Evolutionary conservation across 2,888 invertebrate genomes (phyloP), one percentile per base, ranked within the genome.

Genomic region (Agonum fuliginosum): DNA sequence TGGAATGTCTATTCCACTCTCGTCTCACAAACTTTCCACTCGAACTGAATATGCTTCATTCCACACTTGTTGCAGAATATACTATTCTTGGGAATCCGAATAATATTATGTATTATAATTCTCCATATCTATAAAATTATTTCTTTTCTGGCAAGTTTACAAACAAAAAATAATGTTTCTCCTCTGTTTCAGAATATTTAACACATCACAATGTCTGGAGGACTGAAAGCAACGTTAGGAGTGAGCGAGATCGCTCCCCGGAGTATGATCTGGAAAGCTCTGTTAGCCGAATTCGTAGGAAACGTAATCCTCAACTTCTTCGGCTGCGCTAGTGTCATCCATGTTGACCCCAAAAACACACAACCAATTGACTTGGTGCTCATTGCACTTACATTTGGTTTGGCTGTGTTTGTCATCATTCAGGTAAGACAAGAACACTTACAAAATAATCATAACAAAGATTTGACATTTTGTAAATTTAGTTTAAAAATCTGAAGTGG

Each of bases 231-330:
- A 79, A 91, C 90, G 78, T 86, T 95, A 76, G 95, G 95, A 14
- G 87, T 92, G 65, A 90, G 92, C 81, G 95, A 95, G 86, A 86
- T 95, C 78, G 91, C 91, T 76, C 92, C 91, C 81, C 84, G 87
- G 5, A 88, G 88, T n/a, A 89, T 89, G 17, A 88, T 97, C 78
- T 94, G 94, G 91, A 93, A 93, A 82, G 94, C 96, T 0, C 88
- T 97, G 19, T 86, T 95, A 5, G 97, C 95, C 0, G 98, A 98
- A 86, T 95, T 96, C 82, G 85, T 97, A 6, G 97, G 97, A 27
- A 97, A 94, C 79, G 87, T 96, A 79, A 89, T 97, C 69, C 89
- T 98, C 82, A 97, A 97, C 84, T 92, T 97, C 86, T 94, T 97
- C 82, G 97, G 96, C 2, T 97, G 97, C 85, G 96, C 95, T 3